phyloP scores from a whole-genome alignment of 2,113 vertebrate genomes.

The Catharus fuscescens region DNA sequence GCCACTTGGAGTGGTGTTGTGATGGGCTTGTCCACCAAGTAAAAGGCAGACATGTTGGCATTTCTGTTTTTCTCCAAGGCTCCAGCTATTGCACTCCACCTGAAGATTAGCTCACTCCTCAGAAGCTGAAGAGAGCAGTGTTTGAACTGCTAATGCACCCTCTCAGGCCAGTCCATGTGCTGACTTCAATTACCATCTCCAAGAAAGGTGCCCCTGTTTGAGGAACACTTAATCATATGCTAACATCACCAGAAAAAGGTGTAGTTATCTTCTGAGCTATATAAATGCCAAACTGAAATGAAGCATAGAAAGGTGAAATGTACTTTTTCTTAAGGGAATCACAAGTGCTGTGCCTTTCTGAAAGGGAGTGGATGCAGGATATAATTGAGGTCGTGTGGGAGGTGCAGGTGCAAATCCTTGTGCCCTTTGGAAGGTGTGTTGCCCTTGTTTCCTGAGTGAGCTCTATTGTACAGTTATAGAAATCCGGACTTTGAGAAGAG shows the following conservation, averaged over 20 bases:
- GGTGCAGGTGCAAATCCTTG: neutral
- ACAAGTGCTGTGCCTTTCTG: neutral
- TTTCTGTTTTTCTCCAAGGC: neutral
- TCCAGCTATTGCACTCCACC: neutral
- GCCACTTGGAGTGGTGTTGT: neutral
- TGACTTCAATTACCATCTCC: neutral
- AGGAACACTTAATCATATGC: neutral
- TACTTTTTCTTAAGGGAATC: neutral
- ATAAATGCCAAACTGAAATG: neutral
- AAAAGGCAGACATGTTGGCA: neutral
- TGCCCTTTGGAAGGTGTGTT: neutral
- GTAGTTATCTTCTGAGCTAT: neutral
- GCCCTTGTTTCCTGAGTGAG: neutral
- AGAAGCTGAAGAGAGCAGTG: neutral
- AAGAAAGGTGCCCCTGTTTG: neutral
- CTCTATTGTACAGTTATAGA: neutral
- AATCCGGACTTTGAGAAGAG: neutral
- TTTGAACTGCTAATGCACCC: neutral
- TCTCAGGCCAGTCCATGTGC: neutral
- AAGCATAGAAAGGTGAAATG: neutral
- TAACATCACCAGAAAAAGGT: neutral
- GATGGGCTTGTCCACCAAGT: neutral
- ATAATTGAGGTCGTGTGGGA: neutral
- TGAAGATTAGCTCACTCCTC: neutral
- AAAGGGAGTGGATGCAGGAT: neutral